phyloP scores from a whole-genome alignment of 2,888 invertebrate genomes.

The Drepana falcataria region DNA sequence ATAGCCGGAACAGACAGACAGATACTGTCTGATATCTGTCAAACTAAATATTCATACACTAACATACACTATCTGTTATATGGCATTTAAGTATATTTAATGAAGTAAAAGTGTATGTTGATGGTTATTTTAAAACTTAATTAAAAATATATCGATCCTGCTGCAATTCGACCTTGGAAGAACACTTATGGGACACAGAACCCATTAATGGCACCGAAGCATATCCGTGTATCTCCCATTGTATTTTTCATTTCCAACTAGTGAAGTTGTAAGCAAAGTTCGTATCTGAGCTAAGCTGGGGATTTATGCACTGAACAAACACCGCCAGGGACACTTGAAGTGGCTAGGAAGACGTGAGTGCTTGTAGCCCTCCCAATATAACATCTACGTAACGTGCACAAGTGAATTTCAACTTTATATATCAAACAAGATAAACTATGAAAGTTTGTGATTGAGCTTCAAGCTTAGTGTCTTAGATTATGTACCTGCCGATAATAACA shows the following conservation, averaged over 20 bases:
- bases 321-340: conserved; percentile 21
- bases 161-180: too few species aligned
- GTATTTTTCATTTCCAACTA: conserved; percentile 20
- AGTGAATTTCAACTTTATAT: not conserved
- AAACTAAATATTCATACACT: too few species aligned
- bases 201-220: too few species aligned
- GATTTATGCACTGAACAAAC: conserved; percentile 35
- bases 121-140: too few species aligned
- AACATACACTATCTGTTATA: too few species aligned
- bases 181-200: too few species aligned
- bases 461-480: not conserved
- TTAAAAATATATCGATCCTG: too few species aligned
- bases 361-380: conserved; percentile 5
- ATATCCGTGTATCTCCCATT: not conserved
- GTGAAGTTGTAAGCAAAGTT: conserved; percentile 23
- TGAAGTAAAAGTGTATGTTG: too few species aligned
- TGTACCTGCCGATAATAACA: not conserved
- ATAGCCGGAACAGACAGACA: too few species aligned
- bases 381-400: not conserved
- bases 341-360: conserved; percentile 20
- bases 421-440: not conserved
- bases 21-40: too few species aligned
- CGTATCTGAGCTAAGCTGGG: conserved; percentile 23
- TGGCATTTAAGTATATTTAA: too few species aligned
- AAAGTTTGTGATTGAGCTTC: not conserved